These are phyloP conservation scores for Acrocephalus arundinaceus DNA, from an alignment of 2,113 vertebrate species.

Conservation along the genomic window DNA sequence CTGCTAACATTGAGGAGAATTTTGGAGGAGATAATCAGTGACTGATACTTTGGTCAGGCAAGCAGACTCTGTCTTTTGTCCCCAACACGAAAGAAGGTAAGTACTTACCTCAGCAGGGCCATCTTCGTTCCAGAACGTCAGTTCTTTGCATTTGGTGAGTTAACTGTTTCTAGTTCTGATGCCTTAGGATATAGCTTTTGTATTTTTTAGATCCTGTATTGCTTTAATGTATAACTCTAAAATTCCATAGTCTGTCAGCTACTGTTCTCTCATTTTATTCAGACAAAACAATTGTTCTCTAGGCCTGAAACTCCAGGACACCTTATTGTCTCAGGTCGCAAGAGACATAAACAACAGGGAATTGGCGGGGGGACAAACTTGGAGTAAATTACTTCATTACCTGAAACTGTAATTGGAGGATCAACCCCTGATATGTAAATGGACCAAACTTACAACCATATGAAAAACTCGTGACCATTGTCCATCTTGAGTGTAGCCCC, in stretches of 20 bases:
- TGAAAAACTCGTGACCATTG: not conserved
- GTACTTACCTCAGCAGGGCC: not conserved
- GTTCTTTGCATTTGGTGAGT: not conserved
- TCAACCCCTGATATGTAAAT: not conserved
- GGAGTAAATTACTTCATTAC: not conserved
- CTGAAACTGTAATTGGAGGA: not conserved
- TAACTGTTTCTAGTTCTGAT: not conserved
- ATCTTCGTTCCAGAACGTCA: not conserved
- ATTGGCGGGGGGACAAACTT: not conserved
- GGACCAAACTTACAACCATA: not conserved
- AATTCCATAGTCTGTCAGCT: not conserved
- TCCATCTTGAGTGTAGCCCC: not conserved
- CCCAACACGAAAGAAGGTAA: not conserved
- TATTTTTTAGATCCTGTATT: not conserved
- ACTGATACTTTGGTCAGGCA: not conserved
- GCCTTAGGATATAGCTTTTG: not conserved
- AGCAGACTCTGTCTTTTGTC: not conserved
- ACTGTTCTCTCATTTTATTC: not conserved
- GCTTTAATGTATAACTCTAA: not conserved
- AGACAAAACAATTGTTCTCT: not conserved
- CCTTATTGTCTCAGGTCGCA: not conserved
- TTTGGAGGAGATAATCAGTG: not conserved
- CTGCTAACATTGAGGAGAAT: not conserved
- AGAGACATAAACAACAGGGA: not conserved
- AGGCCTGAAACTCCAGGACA: not conserved